A percentile compares a stretch with the other conserved stretches of the same genome.
Evolutionary conservation across 2,888 invertebrate genomes (phyloP).

Genomic region (Phyto melanocephala): DNA sequence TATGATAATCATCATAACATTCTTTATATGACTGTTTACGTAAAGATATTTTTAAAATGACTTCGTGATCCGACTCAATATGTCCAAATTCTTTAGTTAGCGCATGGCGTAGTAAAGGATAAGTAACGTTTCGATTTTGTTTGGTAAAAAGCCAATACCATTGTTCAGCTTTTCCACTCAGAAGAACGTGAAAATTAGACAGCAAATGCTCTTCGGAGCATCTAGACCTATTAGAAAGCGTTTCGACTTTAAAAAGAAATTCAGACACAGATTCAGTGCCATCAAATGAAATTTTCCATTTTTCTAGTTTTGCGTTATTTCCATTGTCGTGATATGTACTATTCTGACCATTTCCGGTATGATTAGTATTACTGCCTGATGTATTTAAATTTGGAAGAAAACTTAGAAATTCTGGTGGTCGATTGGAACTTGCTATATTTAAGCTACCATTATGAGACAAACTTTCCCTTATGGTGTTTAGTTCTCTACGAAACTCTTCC

Average conservation of each 20-base stretch:
- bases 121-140: too few species aligned
- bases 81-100: too few species aligned
- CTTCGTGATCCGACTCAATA: too few species aligned
- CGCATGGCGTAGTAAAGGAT: too few species aligned
- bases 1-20: too few species aligned
- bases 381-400: neutral
- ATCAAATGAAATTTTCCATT: constrained; percentile 25
- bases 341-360: neutral
- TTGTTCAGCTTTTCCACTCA: constrained; percentile 1
- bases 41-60: too few species aligned
- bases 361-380: neutral
- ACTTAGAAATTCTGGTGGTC: neutral
- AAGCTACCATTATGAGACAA: neutral
- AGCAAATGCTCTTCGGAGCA: constrained; percentile 11
- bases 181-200: constrained; percentile 25
- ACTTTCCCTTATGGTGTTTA: neutral
- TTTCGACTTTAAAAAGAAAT: constrained; percentile 12
- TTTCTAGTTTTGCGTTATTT: neutral
- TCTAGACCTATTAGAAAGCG: neutral
- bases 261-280: neutral
- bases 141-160: constrained; percentile 30
- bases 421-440: neutral
- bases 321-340: neutral
- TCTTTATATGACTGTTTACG: too few species aligned
- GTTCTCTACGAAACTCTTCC: neutral